Conservation (phyloP, 2,113 vertebrate genomes). For the Clarias batrachus region DNA sequence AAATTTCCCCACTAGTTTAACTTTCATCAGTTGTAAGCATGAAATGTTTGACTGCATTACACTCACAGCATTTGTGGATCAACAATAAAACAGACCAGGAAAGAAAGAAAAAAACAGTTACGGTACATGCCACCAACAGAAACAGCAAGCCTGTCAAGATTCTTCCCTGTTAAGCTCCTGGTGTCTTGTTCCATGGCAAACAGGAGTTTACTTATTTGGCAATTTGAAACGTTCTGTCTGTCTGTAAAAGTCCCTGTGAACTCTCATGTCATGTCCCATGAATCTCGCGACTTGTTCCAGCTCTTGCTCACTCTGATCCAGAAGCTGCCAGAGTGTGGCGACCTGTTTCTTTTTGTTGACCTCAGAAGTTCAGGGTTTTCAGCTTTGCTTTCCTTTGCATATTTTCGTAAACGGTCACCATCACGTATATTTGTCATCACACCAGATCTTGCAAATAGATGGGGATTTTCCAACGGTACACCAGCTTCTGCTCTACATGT, state of each 20-base stretch:
- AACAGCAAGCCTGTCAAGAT: background rate
- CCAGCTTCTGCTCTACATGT: background rate
- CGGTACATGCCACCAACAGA: background rate
- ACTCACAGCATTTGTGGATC: background rate
- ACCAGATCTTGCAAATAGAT: background rate
- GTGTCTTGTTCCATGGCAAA: slow-evolving; percentile 19
- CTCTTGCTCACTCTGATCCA: background rate
- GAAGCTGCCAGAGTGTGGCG: background rate
- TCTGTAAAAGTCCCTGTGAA: slow-evolving; percentile 10
- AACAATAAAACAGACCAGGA: background rate
- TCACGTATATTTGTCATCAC: background rate
- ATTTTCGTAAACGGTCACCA: background rate
- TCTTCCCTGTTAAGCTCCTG: background rate
- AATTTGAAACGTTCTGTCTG: slow-evolving; percentile 31
- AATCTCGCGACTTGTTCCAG: background rate
- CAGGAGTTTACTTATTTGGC: slow-evolving; percentile 31
- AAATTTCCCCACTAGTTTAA: background rate
- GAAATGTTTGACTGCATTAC: too few species aligned
- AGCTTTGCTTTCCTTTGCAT: background rate
- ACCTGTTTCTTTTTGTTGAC: background rate
- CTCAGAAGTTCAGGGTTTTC: background rate
- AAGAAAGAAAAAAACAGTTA: too few species aligned
- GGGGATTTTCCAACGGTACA: background rate
- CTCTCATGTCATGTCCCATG: background rate
- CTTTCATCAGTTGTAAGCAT: background rate